Evolutionary conservation across 2,797 vertebrate genomes (phyloP).

Genomic region (Sciurus vulgaris): DNA sequence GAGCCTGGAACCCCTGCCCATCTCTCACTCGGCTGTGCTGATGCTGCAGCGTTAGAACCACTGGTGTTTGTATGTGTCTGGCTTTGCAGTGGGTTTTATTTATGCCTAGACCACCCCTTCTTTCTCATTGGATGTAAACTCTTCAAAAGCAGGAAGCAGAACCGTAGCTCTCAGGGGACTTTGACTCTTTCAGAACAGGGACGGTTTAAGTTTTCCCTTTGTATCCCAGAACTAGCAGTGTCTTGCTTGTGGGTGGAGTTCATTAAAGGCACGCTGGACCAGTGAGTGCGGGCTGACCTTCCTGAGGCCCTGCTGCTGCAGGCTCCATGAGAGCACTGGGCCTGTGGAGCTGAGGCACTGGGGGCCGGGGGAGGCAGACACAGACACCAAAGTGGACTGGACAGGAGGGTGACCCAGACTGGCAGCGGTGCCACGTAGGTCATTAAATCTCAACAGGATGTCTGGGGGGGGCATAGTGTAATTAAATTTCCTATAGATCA

Average conservation of each 20-base stretch:
- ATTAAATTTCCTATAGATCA: background rate
- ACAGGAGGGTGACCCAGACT: background rate
- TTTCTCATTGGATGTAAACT: background rate
- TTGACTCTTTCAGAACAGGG: background rate
- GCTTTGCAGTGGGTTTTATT: background rate
- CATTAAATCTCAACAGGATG: background rate
- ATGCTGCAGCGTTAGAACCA: background rate
- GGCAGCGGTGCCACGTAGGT: background rate
- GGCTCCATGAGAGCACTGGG: background rate
- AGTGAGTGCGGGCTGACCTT: background rate
- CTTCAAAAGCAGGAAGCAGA: background rate
- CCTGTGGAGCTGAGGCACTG: accelerated
- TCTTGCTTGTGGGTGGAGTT: background rate
- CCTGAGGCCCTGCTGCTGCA: background rate
- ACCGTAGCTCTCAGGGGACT: background rate
- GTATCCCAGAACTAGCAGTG: background rate
- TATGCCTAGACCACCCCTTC: background rate
- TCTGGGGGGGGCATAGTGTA: background rate
- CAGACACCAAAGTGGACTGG: background rate
- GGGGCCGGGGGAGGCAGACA: background rate
- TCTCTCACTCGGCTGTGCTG: background rate
- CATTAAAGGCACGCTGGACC: background rate
- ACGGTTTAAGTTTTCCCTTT: background rate
- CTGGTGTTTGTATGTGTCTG: background rate
- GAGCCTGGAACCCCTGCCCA: background rate